Percentiles rank a stretch among this genome's conserved stretches.
Evolutionary conservation across 2,797 vertebrate species (phyloP).

Genomic region (Acrossocheilus fasciatus): DNA sequence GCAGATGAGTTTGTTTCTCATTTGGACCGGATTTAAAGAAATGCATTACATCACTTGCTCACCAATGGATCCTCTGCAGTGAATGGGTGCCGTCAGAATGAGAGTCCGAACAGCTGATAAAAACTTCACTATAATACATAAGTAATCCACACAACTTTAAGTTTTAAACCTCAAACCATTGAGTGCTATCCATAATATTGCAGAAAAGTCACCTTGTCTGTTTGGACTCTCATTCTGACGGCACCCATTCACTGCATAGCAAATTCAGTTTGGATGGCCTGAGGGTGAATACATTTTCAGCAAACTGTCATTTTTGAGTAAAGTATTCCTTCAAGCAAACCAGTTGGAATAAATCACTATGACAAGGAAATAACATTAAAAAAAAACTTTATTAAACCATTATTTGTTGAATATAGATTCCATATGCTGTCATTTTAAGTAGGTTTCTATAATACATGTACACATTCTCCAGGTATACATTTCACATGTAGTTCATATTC

Average conservation of each 20-base stretch:
- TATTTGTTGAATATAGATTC: constrained; percentile 85
- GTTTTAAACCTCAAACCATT: neutral
- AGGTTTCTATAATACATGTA: constrained; percentile 82
- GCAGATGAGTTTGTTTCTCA: neutral
- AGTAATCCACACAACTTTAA: neutral
- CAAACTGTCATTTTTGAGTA: neutral
- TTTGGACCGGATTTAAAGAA: neutral
- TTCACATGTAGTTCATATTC: constrained; percentile 56
- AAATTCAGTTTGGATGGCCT: neutral
- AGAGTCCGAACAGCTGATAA: neutral
- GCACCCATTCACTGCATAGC: neutral
- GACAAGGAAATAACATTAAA: constrained; percentile 49
- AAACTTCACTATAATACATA: neutral
- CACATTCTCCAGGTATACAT: constrained; percentile 83
- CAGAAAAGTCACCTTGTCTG: neutral
- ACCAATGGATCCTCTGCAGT: neutral
- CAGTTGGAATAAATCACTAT: neutral
- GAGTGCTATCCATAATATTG: neutral
- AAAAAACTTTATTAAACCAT: constrained; percentile 85
- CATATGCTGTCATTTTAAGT: constrained; percentile 82
- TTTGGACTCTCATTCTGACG: neutral
- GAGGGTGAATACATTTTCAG: neutral
- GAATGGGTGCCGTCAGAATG: neutral
- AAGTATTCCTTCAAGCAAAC: neutral
- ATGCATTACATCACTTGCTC: neutral